These are phyloP conservation scores for Ceyx erithaca DNA, from an alignment of 2,797 vertebrate species.

Conservation along the genomic window DNA sequence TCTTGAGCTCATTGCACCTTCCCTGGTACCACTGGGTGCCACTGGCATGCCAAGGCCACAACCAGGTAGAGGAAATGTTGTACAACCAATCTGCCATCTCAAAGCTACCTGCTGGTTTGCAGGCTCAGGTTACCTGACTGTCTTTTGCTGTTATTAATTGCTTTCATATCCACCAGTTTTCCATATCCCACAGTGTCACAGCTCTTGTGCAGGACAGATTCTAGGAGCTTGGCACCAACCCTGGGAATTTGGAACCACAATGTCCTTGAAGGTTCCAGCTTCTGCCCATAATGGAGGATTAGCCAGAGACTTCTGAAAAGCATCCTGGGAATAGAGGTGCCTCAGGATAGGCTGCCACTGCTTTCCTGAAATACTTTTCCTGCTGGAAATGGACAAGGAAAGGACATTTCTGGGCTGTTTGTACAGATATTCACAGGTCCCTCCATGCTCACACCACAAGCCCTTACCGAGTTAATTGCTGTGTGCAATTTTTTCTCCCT, in stretches of 20 bases:
- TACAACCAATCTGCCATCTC: fast-evolving
- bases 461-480: not conserved
- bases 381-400: not conserved
- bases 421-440: not conserved
- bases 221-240: not conserved
- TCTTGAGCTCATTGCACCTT: not conserved
- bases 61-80: fast-evolving
- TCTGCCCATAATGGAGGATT: not conserved
- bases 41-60: not conserved
- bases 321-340: not conserved
- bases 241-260: not conserved
- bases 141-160: not conserved
- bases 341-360: not conserved
- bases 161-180: not conserved
- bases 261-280: not conserved
- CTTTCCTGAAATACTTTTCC: not conserved
- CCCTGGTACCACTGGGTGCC: too few relatives aligned
- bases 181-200: not conserved
- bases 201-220: not conserved
- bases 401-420: not conserved
- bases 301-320: not conserved
- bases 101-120: not conserved
- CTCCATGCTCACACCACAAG: fast-evolving
- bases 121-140: not conserved
- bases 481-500: fast-evolving